phyloP scores from a whole-genome alignment of 92 coral and sea anemone species.

The Palythoa caribaeorum region DNA sequence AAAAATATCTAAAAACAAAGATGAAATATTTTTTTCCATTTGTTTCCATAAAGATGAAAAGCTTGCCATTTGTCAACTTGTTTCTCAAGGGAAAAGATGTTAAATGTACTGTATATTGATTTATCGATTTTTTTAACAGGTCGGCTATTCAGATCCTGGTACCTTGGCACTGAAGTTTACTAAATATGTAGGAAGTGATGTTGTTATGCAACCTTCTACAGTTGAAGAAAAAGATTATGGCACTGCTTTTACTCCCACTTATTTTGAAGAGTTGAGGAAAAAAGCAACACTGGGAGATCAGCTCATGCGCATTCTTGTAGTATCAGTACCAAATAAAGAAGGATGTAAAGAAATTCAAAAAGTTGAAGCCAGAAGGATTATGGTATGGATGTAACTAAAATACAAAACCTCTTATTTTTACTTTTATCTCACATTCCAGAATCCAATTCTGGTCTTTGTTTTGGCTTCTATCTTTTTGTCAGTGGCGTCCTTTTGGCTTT shows the following conservation, averaged over 20 bases:
- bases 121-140: conserved; percentile 21
- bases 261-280: conserved; percentile 26
- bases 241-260: conserved; percentile 45
- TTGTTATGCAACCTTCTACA: conserved; percentile 49
- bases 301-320: conserved; percentile 59
- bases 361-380: conserved; percentile 22
- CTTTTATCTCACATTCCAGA: neutral
- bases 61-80: no score
- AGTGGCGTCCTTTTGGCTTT: no score
- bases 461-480: no score
- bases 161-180: conserved; percentile 60
- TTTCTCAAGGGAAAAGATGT: neutral
- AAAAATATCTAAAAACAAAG: no score
- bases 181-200: conserved; percentile 31
- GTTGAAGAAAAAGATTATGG: conserved; percentile 42
- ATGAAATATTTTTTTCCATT: no score
- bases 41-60: no score
- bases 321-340: conserved; percentile 19
- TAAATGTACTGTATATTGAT: neutral
- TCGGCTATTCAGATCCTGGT: conserved; percentile 60
- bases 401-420: neutral
- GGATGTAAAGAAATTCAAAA: conserved; percentile 12
- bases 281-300: conserved; percentile 41
- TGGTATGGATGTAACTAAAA: conserved; percentile 1
- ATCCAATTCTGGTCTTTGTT: no score